Evolutionary conservation across 2,113 vertebrate species (phyloP), one percentile per base, ranked within the genome.

Genomic region (Ammodytes marinus): DNA sequence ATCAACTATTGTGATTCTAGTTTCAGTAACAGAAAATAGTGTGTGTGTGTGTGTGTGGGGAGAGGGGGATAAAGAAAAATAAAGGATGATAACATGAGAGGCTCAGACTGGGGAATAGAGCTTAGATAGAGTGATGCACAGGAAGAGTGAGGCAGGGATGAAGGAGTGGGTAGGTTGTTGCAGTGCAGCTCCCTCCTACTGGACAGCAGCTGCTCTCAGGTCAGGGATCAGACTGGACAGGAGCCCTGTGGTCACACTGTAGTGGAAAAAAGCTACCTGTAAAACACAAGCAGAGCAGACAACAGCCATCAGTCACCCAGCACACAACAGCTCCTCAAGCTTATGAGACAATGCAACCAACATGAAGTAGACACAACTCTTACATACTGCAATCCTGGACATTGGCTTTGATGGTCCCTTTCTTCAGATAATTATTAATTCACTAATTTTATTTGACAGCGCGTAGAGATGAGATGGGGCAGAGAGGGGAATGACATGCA

Each of bases 201-300:
- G 88, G 86, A 88, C 83, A 85, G 54, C 89, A 83, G 85, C 80
- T 85, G 87, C 75, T 79, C 75, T 79, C 78, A 46, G 89, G 72
- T 87, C 81, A 75, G 82, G 82, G 82, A 86, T 85, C 83, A 63
- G 59, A 71, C 74, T 57, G 73, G 79, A 75, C 75, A 40, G 49
- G 66, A 66, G 73, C 87, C 58, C 57, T 1, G 46, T n/a, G 49
- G 84, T 60, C 66, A 82, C 76, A 63, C 80, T 47, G 65, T 78
- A 53, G 80, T 77, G 86, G 27, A 88, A 82, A 88, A 83, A 82
- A 69, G 84, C 86, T 78, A 88, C 88, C 90, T 93, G 88, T 69
- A 85, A 89, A 88, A 86, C 87, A 89, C 84, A 91, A 91, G 83
- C 87, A 78, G 40, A 89, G 70, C 27, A 82, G 89, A 93, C 73